phyloP scores from a whole-genome alignment of 2,113 vertebrate species.

The Bostrychus sinensis region DNA sequence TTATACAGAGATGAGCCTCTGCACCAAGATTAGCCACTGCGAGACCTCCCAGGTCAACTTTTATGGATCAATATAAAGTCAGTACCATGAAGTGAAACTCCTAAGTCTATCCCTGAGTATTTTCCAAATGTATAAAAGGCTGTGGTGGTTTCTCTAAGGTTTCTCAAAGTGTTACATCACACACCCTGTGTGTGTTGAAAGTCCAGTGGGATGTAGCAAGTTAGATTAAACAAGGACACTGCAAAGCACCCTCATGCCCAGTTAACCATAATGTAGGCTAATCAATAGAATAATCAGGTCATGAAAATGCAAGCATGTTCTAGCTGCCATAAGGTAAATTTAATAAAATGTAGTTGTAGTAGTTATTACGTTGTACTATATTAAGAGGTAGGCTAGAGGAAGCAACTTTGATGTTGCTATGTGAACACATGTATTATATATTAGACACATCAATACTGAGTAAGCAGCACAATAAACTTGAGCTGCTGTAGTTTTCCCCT shows the following conservation, averaged over 20 bases:
- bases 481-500: conserved; percentile 1
- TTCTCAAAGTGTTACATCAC: conserved; percentile 3
- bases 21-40: conserved; percentile 6
- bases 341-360: neutral
- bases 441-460: conserved; percentile 13
- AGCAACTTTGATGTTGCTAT: neutral
- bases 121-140: neutral
- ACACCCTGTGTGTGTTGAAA: conserved; percentile 16
- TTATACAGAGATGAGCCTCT: no score
- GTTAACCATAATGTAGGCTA: conserved; percentile 62
- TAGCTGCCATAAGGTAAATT: conserved; percentile 19
- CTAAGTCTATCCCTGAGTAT: neutral
- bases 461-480: conserved; percentile 9
- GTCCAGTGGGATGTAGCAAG: conserved; percentile 5
- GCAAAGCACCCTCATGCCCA: conserved; percentile 33
- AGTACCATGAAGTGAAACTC: neutral
- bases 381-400: neutral
- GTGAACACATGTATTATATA: conserved; percentile 3
- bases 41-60: neutral
- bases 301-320: conserved; percentile 43
- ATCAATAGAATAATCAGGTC: conserved; percentile 71
- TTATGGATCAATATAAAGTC: neutral
- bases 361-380: no score
- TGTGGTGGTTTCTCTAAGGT: conserved; percentile 8
- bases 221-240: conserved; percentile 47